Evolutionary conservation across 2,797 vertebrate genomes (phyloP).

Genomic region (Pseudomugil tenellus): DNA sequence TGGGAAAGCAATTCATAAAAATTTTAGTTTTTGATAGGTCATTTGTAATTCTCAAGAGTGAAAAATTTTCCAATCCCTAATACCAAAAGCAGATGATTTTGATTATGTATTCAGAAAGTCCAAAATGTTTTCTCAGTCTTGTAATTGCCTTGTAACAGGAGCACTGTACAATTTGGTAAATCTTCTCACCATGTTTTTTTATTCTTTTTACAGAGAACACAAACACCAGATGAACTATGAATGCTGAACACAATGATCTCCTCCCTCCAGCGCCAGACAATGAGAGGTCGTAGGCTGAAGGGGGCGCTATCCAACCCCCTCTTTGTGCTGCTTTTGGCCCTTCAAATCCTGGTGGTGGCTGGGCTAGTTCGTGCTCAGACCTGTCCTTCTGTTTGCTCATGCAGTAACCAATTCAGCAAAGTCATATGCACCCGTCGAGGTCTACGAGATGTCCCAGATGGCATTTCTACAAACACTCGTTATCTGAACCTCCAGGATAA

Average conservation of each 20-base stretch:
- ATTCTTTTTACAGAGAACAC: slow-evolving; percentile 83
- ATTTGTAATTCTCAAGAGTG: background rate
- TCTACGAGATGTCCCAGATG: slow-evolving; percentile 96
- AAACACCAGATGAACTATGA: slow-evolving; percentile 99
- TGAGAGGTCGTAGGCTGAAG: slow-evolving; percentile 99
- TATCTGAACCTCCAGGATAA: slow-evolving; percentile 99
- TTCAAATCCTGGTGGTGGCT: slow-evolving; percentile 97
- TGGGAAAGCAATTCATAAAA: slow-evolving; percentile 6
- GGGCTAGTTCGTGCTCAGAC: slow-evolving; percentile 96
- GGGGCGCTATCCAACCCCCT: slow-evolving; percentile 99
- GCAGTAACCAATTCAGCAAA: slow-evolving; percentile 99
- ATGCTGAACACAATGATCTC: slow-evolving; percentile 99
- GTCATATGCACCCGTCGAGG: slow-evolving; percentile 96
- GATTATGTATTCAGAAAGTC: background rate
- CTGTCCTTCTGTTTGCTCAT: slow-evolving; percentile 97
- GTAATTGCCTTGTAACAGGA: background rate
- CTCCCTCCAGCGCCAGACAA: slow-evolving; percentile 99
- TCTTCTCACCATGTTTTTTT: slow-evolving; percentile 44
- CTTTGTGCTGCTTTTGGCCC: slow-evolving; percentile 96
- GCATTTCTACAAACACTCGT: slow-evolving; percentile 97
- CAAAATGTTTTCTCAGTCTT: background rate
- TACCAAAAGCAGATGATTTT: background rate
- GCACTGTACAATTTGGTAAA: no score
- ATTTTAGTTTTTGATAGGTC: slow-evolving; percentile 1
- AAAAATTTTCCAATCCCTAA: background rate